These are phyloP conservation scores for Lasioglossum calceatum DNA, from an alignment of 2,888 invertebrate genomes.

Conservation along the genomic window DNA sequence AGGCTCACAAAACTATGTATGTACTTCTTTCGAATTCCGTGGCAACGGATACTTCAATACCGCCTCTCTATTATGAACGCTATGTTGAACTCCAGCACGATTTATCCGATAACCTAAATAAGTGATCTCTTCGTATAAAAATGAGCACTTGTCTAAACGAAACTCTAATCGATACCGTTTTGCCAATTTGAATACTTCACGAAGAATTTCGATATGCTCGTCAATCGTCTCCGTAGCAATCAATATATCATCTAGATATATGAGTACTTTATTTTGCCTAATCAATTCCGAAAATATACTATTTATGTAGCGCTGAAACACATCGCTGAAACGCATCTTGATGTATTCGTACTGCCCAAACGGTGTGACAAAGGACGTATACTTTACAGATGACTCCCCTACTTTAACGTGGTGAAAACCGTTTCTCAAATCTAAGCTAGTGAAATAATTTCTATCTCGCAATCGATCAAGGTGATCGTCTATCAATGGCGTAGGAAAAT, in stretches of 20 bases:
- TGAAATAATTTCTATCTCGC: background rate
- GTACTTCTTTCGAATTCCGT: too few relatives aligned
- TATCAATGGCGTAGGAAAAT: background rate
- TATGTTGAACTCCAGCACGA: too few relatives aligned
- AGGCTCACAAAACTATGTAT: too few relatives aligned
- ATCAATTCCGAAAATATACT: background rate
- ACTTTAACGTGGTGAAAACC: too few relatives aligned
- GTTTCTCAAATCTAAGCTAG: background rate
- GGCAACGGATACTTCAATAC: too few relatives aligned
- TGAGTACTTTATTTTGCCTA: background rate
- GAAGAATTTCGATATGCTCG: background rate
- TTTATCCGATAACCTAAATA: constrained; percentile 18
- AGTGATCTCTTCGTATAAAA: background rate
- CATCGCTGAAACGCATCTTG: constrained; percentile 23
- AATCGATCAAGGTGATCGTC: background rate
- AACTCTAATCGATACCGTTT: background rate
- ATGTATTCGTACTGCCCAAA: constrained; percentile 27
- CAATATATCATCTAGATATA: background rate
- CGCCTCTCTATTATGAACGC: too few relatives aligned
- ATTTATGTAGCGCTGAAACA: constrained; percentile 25
- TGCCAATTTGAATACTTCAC: background rate
- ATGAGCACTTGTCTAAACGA: constrained; percentile 11
- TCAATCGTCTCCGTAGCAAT: background rate
- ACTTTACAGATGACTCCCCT: background rate
- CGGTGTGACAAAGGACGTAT: constrained; percentile 23